Evolutionary conservation across 2,888 invertebrate species (phyloP).

Genomic region (Iphiclides podalirius): DNA sequence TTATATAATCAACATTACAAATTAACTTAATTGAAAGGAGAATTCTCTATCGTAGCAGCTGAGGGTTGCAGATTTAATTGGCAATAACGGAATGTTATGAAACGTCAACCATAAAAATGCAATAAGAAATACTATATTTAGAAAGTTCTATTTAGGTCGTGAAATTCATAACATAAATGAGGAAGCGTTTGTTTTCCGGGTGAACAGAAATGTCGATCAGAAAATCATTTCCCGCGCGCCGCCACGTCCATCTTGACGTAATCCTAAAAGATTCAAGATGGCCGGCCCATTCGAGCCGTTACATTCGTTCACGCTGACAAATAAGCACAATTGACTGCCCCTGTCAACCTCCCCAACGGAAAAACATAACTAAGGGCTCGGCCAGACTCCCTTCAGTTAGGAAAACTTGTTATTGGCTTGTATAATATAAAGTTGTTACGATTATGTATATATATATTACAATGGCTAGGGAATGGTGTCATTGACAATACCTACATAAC

Average conservation of each 20-base stretch:
- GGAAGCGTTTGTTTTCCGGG: slow-evolving; percentile 6
- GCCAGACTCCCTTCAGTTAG: not conserved
- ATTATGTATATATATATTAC: too few relatives aligned
- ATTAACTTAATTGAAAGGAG: too few relatives aligned
- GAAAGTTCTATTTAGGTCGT: not conserved
- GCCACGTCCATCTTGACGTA: slow-evolving; percentile 14
- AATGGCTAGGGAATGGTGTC: too few relatives aligned
- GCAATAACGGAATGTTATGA: too few relatives aligned
- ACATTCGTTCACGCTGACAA: slow-evolving; percentile 14
- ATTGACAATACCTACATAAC: too few relatives aligned
- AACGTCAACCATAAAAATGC: too few relatives aligned
- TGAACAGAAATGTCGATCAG: slow-evolving; percentile 11
- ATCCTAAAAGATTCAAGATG: slow-evolving; percentile 16
- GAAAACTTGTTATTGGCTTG: too few relatives aligned
- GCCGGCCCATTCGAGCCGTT: slow-evolving; percentile 1
- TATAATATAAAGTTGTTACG: too few relatives aligned
- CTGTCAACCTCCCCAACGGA: slow-evolving; percentile 2
- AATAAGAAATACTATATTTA: not conserved
- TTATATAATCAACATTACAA: too few relatives aligned
- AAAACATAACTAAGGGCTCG: slow-evolving; percentile 11
- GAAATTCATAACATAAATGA: not conserved
- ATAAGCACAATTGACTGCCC: slow-evolving; percentile 17
- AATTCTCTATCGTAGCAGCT: too few relatives aligned
- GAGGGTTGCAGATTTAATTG: too few relatives aligned
- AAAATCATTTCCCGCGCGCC: slow-evolving; percentile 10